Evolutionary conservation across 2,113 vertebrate species (phyloP).

Genomic region (Peromyscus californicus): DNA sequence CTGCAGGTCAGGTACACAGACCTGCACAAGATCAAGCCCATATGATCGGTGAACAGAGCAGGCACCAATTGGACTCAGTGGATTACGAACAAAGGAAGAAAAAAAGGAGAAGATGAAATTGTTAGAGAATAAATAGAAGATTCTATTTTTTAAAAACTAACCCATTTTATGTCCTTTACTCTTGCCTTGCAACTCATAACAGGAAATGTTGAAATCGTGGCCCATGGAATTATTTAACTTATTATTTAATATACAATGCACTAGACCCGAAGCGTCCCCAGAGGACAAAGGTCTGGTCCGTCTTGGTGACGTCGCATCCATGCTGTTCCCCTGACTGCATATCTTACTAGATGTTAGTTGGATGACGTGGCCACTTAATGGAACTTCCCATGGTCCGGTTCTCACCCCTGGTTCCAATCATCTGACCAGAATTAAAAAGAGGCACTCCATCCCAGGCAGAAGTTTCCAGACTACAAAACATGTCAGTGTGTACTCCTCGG

Average conservation of each 20-base stretch:
- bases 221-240: not conserved
- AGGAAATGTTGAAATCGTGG: not conserved
- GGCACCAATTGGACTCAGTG: too few relatives aligned
- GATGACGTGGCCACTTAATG: not conserved
- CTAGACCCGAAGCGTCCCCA: not conserved
- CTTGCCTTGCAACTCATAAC: not conserved
- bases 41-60: not conserved
- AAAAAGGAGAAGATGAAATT: not conserved
- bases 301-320: not conserved
- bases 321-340: not conserved
- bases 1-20: not conserved
- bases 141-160: not conserved
- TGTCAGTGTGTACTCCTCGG: not conserved
- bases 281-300: not conserved
- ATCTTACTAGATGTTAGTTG: not conserved
- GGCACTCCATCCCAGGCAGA: slow-evolving; percentile 50
- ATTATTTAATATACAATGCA: not conserved
- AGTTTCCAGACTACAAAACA: slow-evolving; percentile 59
- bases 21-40: too few relatives aligned
- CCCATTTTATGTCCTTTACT: not conserved
- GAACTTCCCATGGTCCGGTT: slow-evolving; percentile 49
- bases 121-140: not conserved
- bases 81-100: not conserved
- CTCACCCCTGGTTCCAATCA: not conserved
- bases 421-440: slow-evolving; percentile 68